phyloP scores from a whole-genome alignment of 2,113 vertebrate species.

The mouse (Mus musculus) region GRCm39 chr7:71727001-71727500 shows the following conservation, averaged over 20 bases:
- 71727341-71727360: constrained; percentile 14
- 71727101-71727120: neutral
- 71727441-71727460: neutral
- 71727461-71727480: neutral
- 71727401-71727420: neutral
- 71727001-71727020: neutral
- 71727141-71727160: neutral
- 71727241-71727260: neutral
- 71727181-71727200: neutral
- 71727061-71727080: neutral
- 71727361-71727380: neutral
- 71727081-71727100: too few relatives aligned
- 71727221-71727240: neutral
- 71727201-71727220: neutral
- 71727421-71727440: neutral
- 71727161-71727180: too few relatives aligned
- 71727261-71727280: too few relatives aligned
- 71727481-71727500: too few relatives aligned
- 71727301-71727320: neutral
- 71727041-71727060: neutral
- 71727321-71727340: neutral
- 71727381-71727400: neutral
- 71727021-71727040: neutral
- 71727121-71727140: accelerated
- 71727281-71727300: neutral